phyloP scores from a whole-genome alignment of 2,797 vertebrate genomes.

The Pseudomugil tenellus region DNA sequence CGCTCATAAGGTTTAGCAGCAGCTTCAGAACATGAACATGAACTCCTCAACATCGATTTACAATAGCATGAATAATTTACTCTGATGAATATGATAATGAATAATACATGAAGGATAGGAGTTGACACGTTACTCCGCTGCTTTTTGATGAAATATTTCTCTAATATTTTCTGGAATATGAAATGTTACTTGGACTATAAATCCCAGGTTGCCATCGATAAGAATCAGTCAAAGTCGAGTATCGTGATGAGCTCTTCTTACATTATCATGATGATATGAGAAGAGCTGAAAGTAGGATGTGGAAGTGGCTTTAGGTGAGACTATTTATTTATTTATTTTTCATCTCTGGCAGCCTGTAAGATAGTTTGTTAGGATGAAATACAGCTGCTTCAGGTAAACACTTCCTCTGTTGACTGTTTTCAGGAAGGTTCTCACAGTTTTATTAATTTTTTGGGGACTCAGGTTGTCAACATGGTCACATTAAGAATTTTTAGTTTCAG shows the following conservation, averaged over 20 bases:
- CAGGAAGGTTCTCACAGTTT: background rate
- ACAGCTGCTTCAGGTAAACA: background rate
- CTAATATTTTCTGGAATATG: conserved; percentile 15
- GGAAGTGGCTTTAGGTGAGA: background rate
- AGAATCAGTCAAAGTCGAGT: background rate
- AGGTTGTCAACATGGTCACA: background rate
- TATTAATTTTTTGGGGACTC: background rate
- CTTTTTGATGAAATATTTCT: conserved; percentile 27
- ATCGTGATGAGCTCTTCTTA: background rate
- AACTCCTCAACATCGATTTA: conserved; percentile 25
- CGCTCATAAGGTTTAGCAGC: background rate
- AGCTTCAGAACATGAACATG: conserved; percentile 12
- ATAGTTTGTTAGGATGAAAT: background rate
- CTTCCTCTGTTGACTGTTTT: background rate
- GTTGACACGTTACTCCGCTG: conserved; percentile 36
- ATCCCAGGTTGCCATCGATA: background rate
- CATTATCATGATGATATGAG: too few relatives aligned
- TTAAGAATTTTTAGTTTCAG: too few relatives aligned
- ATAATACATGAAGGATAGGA: conserved; percentile 47
- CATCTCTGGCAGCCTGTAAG: background rate
- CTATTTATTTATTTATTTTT: background rate
- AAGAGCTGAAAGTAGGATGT: background rate
- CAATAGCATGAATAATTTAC: conserved; percentile 54
- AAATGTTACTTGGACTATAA: background rate
- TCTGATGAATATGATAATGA: conserved; percentile 48